Base-by-base conservation (phyloP, 2,113 vertebrate genomes). In the Petaurus breviceps region DNA sequence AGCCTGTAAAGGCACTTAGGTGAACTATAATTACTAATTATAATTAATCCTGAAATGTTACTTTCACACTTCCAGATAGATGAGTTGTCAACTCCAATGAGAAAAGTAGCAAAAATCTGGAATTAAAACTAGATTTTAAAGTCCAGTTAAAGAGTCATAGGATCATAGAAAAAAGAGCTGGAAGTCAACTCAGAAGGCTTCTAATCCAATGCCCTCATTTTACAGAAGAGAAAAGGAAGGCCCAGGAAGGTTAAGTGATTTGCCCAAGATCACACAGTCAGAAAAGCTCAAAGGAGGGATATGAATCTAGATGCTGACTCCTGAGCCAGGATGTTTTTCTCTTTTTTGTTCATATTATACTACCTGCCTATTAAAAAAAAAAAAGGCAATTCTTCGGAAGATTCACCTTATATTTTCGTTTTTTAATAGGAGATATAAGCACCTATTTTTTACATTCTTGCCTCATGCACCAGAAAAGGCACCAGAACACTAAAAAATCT, bases 361-460 rank as follows among this genome's bases (percentile, higher is more conserved):
- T 90, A 92, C 6, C 84, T 92, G 57, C 46, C 90, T 7, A 52
- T 52, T 49, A 51, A 51, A 51, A 52, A 51, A 51, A 51, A 52
- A 89, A 97, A 92, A 47, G 50, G 50, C 90, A 95, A 95, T 93
- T 95, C 94, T 47, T 16, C 4, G 55, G 61, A 50, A 94, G 11
- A 91, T 93, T 96, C 94, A 90, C 46, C 94, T 97, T 26, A 14
- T 1, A 68, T 49, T 94, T 96, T 93, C 84, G 93, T 28, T 55
- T 61, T 93, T 55, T 61, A 95, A 95, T 77, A 25, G 95, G 37
- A 11, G 37, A 22, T 0, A 61, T 9, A 92, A 93, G 92, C 26
- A 94, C 26, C 0, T 61, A 31, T 94, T 94, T 94, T 93, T 92
- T 43, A n/a, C 23, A 91, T 0, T 22, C 9, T 52, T 93, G 47